Base-by-base conservation (phyloP, 1,140 invertebrate genomes). In the Polypedilum pembai region DNA sequence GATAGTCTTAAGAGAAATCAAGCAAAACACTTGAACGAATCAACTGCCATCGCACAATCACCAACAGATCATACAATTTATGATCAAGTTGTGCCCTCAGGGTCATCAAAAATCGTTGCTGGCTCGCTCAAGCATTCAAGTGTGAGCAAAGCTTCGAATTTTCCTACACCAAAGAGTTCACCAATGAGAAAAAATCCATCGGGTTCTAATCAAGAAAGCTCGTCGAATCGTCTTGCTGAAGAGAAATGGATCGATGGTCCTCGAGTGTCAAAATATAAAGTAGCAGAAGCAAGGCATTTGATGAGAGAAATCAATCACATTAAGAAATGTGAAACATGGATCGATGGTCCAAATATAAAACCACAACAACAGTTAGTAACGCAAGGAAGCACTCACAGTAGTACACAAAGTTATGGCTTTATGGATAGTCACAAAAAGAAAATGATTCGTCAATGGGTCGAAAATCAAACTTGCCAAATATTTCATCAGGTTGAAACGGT, bases 191-290 rank as follows among this genome's bases (percentile, higher is more conserved):
- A 79, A 77, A 69, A 69, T 82, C 79, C 66, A 15, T 12, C 45
- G 76, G 80, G 73, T 76, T 82, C 40, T 20, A 76, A 76, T 69
- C 82, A 77, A 0, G 83, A 81, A 20, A 80, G 79, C 40, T 78
- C 80, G 12, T 78, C 83, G 77, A 76, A 79, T 0, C 78, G 85
- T 80, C 76, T 85, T 77, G 79, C 85, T 77, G 94, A 96, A 78
- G 95, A 98, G 79, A 92, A 95, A 79, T 98, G 95, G 95, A 94
- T 98, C 74, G 95, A 98, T 84, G 95, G 95, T 1, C 95, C 95
- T 0, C 87, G 92, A 78, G 92, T 95, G 77, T 90, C 91, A 0
- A 92, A 92, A 78, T 91, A 89, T 8, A 90, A 89, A 80, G 88
- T 93, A n/a, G 91, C 90, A 0, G 92, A 93, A 82, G 91, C 89